Evolutionary conservation across 1,140 invertebrate species (phyloP).

Genomic region (Drosophila pseudoananassae): DNA sequence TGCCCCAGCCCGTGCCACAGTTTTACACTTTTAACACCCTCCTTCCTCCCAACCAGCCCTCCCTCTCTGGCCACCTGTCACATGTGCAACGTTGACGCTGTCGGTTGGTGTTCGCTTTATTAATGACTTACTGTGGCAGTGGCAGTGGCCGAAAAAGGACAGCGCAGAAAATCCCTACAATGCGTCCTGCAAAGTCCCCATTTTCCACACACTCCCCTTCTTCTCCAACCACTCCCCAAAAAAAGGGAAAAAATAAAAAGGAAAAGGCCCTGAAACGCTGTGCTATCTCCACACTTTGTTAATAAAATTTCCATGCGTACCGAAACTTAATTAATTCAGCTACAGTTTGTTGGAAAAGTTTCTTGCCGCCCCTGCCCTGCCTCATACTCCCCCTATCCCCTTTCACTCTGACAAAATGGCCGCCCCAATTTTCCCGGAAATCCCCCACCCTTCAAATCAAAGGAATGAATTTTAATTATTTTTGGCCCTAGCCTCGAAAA

Average conservation of each 20-base stretch:
- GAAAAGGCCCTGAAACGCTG: not conserved
- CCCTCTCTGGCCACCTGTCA: slow-evolving; percentile 12
- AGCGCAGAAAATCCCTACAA: slow-evolving; percentile 5
- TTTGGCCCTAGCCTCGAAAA: slow-evolving; percentile 47
- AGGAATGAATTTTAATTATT: slow-evolving; percentile 82
- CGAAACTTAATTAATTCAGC: slow-evolving; percentile 81
- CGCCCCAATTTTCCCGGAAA: slow-evolving; percentile 20
- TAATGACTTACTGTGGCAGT: slow-evolving; percentile 77
- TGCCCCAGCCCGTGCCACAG: not conserved
- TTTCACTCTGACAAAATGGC: slow-evolving; percentile 52
- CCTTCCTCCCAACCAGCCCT: not conserved
- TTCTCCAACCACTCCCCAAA: not conserved
- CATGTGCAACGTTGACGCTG: slow-evolving; percentile 42
- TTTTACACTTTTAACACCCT: not conserved
- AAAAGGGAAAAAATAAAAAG: not conserved
- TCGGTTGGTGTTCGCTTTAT: slow-evolving; percentile 81
- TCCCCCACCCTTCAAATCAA: slow-evolving; percentile 55
- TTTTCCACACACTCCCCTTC: not conserved
- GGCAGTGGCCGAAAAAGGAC: slow-evolving; percentile 42
- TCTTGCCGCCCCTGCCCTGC: slow-evolving; percentile 9
- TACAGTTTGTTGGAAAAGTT: slow-evolving; percentile 75
- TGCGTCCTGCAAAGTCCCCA: not conserved
- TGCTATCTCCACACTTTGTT: slow-evolving; percentile 45
- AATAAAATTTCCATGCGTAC: slow-evolving; percentile 79
- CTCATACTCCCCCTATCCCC: not conserved